Base-by-base conservation (phyloP, 2,113 vertebrate genomes). In the Bolborhynchus lineola region DNA sequence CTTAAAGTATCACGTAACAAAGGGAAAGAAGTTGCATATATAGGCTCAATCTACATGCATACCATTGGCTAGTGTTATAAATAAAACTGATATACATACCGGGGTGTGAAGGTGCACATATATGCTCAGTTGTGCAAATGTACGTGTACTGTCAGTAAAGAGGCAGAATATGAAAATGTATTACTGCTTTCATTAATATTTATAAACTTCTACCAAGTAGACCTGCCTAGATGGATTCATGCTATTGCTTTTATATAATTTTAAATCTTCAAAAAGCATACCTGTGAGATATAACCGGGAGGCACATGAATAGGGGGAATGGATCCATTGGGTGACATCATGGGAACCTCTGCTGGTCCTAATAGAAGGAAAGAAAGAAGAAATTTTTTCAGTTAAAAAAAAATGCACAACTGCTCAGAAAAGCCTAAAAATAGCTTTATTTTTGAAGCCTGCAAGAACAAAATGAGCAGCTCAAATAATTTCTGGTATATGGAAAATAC, bases 271-370 rank as follows among this genome's bases (percentile, higher is more conserved):
- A 80, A 44, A 33, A 60, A 90, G 17, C 95, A 72, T 97, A 99
- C 99, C 99, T 99, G 99, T 96, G 99, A 99, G 98, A 99, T 99
- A 96, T 99, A 99, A 95, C 99, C 99, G 3, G 99, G 99, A 95
- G 99, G 99, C 42, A 99, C 99, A 39, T 99, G 99, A 93, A 99
- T 99, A 88, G 99, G 99, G 74, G 99, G 99, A 88, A 99, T 99
- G 80, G 99, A 99, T 86, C 99, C 99, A 93, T 99, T 99, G 52
- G 99, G 99, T 96, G 99, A 99, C 99, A 99, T 99, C 99, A 99
- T 99, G 92, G 99, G 99, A 96, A 99, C 99, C 95, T 99, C 99
- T 81, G 99, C 99, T 77, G 99, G 99, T 97, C 99, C 99, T 99
- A 91, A 41, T 1, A 84, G 16, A 59, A 67, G 75, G 37, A 88